These are phyloP conservation scores for Crocallis elinguaria DNA, from an alignment of 2,888 invertebrate genomes.

Conservation along the genomic window DNA sequence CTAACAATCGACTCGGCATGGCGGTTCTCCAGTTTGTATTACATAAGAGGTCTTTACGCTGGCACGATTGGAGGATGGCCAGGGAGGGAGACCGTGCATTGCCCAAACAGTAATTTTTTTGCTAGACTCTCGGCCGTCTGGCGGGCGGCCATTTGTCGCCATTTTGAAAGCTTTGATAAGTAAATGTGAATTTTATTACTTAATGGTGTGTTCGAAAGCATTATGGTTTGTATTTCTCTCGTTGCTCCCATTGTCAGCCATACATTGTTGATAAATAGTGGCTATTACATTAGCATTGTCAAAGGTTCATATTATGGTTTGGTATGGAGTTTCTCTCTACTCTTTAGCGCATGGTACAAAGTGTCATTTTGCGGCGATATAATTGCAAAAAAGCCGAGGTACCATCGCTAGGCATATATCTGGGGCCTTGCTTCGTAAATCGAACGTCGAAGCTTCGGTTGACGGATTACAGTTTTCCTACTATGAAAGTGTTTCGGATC, in stretches of 20 bases:
- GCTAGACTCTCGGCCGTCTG: constrained; percentile 57
- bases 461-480: too few species aligned
- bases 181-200: constrained; percentile 24
- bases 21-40: constrained; percentile 41
- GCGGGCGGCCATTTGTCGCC: constrained; percentile 60
- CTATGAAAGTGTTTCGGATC: too few species aligned
- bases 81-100: constrained; percentile 53
- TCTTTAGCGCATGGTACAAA: neutral
- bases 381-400: too few species aligned
- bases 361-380: too few species aligned
- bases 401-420: too few species aligned
- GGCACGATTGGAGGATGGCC: constrained; percentile 68
- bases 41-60: constrained; percentile 48
- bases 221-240: constrained; percentile 11
- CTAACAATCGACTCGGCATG: constrained; percentile 46
- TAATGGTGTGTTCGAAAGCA: constrained; percentile 16
- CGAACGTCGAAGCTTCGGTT: too few species aligned
- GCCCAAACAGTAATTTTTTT: constrained; percentile 58
- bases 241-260: constrained; percentile 13
- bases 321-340: neutral
- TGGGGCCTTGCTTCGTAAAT: too few species aligned
- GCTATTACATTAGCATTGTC: constrained; percentile 22
- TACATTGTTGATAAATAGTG: constrained; percentile 29
- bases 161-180: constrained; percentile 41
- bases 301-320: too few species aligned